Percentiles rank a stretch among this genome's conserved stretches.
phyloP scores from a whole-genome alignment of 2,888 invertebrate species.

The Eubasilissa splendida region DNA sequence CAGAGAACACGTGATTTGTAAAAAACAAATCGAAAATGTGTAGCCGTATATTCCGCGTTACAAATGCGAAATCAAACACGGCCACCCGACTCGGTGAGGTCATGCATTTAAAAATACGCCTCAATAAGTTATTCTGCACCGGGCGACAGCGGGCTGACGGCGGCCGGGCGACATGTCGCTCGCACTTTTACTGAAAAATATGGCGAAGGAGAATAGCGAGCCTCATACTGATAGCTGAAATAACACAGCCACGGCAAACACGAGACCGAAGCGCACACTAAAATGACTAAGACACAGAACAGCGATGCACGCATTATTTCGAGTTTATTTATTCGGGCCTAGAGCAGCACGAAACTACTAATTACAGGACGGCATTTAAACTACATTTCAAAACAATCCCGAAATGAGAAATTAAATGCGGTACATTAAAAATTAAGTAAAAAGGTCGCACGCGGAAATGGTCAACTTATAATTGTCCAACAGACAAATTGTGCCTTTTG shows the following conservation, averaged over 20 bases:
- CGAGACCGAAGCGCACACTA: not conserved
- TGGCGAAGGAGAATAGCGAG: constrained; percentile 34
- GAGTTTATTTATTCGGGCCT: not conserved
- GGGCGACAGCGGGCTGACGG: not conserved
- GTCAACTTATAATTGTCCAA: no score
- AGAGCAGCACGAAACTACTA: not conserved
- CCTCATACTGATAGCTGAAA: constrained; percentile 32
- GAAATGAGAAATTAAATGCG: not conserved
- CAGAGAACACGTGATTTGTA: no score
- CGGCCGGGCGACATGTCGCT: constrained; percentile 30
- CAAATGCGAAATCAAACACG: constrained; percentile 20
- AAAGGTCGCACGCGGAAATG: no score
- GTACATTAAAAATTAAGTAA: no score
- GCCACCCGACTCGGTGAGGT: constrained; percentile 16
- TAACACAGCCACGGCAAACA: constrained; percentile 11
- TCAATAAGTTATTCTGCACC: constrained; percentile 32
- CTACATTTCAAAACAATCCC: not conserved
- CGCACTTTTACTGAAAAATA: constrained; percentile 31
- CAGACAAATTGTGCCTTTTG: not conserved
- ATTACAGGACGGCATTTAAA: constrained; percentile 13
- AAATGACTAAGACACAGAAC: not conserved
- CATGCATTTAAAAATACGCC: constrained; percentile 34
- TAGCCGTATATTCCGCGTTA: constrained; percentile 2
- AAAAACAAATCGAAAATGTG: not conserved
- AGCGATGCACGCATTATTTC: not conserved